Conservation (phyloP, 2,888 invertebrate species). For the Monochamus alternatus region DNA sequence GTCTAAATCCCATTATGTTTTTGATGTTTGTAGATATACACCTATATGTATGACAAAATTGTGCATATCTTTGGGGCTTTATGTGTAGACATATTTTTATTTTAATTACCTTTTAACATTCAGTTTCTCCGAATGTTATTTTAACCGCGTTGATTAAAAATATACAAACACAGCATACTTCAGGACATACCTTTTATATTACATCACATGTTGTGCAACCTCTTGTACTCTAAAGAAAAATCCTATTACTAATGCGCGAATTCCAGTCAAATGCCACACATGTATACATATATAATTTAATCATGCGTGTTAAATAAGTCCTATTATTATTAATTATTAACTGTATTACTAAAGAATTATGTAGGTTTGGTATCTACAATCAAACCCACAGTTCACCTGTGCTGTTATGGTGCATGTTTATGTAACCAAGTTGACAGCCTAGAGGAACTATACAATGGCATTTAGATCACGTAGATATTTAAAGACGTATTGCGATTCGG, state of each 20-base stretch:
- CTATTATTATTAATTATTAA: background rate
- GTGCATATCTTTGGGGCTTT: no score
- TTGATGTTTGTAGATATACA: no score
- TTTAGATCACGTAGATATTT: no score
- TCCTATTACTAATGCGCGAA: constrained; percentile 12
- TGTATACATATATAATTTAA: background rate
- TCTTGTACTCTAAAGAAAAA: background rate
- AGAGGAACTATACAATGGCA: no score
- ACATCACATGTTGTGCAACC: background rate
- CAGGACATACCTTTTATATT: constrained; percentile 2
- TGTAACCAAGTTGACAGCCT: background rate
- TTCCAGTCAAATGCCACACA: constrained; percentile 18
- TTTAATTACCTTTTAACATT: background rate
- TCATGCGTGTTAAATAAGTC: constrained; percentile 1
- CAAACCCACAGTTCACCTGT: background rate
- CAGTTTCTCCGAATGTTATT: background rate
- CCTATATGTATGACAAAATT: no score
- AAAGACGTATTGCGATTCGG: no score
- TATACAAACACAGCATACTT: background rate
- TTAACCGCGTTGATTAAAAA: background rate
- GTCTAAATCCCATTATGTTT: no score
- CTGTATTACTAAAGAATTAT: background rate
- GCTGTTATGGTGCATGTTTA: background rate
- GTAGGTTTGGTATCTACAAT: constrained; percentile 23
- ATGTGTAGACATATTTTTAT: no score